Conservation (phyloP, 2,113 vertebrate genomes). For the Cyprinodon brontotheroides region DNA sequence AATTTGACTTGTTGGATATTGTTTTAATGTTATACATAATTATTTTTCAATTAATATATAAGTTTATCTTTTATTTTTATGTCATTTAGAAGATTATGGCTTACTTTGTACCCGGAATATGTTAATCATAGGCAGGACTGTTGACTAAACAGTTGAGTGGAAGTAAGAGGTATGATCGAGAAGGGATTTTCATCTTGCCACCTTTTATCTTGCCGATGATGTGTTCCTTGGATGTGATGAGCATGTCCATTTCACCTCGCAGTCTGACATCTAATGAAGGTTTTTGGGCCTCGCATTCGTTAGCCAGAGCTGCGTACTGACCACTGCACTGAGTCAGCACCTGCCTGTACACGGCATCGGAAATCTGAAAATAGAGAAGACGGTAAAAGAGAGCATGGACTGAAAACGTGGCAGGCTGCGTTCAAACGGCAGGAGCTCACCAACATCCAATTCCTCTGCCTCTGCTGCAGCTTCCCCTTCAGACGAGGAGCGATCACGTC, state of each 20-base stretch:
- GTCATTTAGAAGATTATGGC: too few species aligned
- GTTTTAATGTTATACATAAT: too few species aligned
- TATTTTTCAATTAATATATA: too few species aligned
- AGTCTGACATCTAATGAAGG: constrained; percentile 85
- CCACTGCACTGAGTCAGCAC: constrained; percentile 84
- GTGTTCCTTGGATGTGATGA: constrained; percentile 95
- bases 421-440: constrained; percentile 69
- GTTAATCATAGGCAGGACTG: background rate
- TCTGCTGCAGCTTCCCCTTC: constrained; percentile 92
- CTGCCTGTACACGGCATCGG: constrained; percentile 87
- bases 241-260: constrained; percentile 97
- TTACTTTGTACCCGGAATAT: background rate
- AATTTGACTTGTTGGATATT: too few species aligned
- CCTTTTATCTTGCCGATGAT: constrained; percentile 92
- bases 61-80: too few species aligned
- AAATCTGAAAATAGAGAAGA: constrained; percentile 81
- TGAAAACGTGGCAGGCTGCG: background rate
- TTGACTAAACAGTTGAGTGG: background rate
- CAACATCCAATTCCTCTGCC: constrained; percentile 91
- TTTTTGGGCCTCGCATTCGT: constrained; percentile 80
- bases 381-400: background rate
- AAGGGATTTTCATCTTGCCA: constrained; percentile 42
- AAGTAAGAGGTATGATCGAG: too few species aligned
- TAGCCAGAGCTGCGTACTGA: constrained; percentile 73
- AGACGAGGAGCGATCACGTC: constrained; percentile 85